Percentiles rank a stretch among this genome's conserved stretches.
Evolutionary conservation across 2,113 vertebrate genomes (phyloP).

Genomic region (cat (Felis catus)): F.catus_Fca126_mat1.0 CM031426.1:756501-757000

Average conservation of each 20-base stretch:
- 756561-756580: not conserved
- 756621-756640: not conserved
- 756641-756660: not conserved
- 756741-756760: not conserved
- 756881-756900: not conserved
- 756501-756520: not conserved
- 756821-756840: not conserved
- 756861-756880: not conserved
- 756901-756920: not conserved
- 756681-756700: not conserved
- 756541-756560: not conserved
- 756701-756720: not conserved
- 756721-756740: not conserved
- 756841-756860: not conserved
- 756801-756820: not conserved
- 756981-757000: not conserved
- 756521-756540: not conserved
- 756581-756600: not conserved
- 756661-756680: not conserved
- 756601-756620: not conserved
- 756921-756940: not conserved
- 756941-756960: not conserved
- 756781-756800: not conserved
- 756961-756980: not conserved
- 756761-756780: not conserved